phyloP scores from a whole-genome alignment of 2,113 vertebrate genomes.

The Brachypteracias leptosomus region DNA sequence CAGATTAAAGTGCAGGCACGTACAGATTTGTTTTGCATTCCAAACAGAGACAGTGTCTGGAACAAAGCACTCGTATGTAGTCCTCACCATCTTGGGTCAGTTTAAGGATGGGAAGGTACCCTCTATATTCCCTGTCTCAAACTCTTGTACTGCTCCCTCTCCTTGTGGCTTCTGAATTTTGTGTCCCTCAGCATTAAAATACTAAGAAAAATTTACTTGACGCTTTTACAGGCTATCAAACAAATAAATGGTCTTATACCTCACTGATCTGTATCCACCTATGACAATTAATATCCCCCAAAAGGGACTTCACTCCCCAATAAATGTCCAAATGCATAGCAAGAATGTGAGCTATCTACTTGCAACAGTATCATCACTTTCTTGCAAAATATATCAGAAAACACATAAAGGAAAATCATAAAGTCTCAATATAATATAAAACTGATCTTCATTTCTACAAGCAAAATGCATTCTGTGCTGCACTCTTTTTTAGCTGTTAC shows the following conservation, averaged over 20 bases:
- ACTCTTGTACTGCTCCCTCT: background rate
- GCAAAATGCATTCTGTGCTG: background rate
- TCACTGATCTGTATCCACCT: conserved; percentile 24
- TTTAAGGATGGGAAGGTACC: background rate
- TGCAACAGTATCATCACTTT: background rate
- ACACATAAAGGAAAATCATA: background rate
- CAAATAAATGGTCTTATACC: conserved; percentile 13
- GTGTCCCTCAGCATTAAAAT: background rate
- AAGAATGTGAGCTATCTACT: background rate
- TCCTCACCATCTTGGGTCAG: background rate
- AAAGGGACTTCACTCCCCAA: background rate
- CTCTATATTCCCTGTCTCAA: background rate
- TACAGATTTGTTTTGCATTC: background rate
- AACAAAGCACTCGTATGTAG: background rate
- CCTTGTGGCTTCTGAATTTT: background rate
- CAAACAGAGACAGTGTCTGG: background rate
- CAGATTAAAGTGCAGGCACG: background rate
- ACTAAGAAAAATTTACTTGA: background rate
- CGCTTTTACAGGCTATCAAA: background rate
- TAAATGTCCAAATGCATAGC: background rate
- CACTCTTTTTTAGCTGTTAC: background rate
- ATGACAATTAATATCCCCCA: background rate
- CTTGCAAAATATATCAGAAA: background rate
- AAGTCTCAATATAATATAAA: background rate
- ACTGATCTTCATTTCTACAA: background rate